Percentiles rank a stretch among this genome's conserved stretches.
Conservation (phyloP, 2,113 vertebrate species). For the Ptilonorhynchus violaceus region DNA sequence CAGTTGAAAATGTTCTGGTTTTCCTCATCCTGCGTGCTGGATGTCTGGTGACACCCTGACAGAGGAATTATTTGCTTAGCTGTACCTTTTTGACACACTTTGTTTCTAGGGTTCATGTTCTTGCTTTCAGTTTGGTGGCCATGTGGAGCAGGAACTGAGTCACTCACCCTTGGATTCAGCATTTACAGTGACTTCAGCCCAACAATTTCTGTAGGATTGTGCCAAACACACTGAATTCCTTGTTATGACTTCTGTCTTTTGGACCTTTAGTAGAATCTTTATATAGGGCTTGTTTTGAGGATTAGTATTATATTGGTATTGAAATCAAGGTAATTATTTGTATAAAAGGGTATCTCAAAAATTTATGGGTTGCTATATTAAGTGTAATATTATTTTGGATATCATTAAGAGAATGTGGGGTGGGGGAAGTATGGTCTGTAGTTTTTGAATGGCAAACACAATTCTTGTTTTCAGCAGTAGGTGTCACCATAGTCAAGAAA, state of each 20-base stretch:
- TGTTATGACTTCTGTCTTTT: neutral
- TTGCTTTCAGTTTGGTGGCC: neutral
- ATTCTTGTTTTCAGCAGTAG: constrained; percentile 6
- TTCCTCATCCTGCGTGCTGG: neutral
- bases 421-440: neutral
- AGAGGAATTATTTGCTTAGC: neutral
- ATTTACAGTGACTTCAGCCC: neutral
- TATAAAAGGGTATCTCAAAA: neutral
- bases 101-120: neutral
- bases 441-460: neutral
- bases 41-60: neutral
- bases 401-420: neutral
- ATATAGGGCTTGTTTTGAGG: neutral
- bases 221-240: neutral
- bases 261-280: neutral
- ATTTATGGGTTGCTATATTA: neutral
- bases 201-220: neutral
- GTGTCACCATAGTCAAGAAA: constrained; percentile 1
- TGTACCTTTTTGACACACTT: neutral
- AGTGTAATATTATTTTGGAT: neutral
- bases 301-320: neutral
- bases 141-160: neutral
- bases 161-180: neutral
- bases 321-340: neutral
- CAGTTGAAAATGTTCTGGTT: neutral